Conservation (phyloP, 2,797 vertebrate genomes). For the Lagorchestes hirsutus region DNA sequence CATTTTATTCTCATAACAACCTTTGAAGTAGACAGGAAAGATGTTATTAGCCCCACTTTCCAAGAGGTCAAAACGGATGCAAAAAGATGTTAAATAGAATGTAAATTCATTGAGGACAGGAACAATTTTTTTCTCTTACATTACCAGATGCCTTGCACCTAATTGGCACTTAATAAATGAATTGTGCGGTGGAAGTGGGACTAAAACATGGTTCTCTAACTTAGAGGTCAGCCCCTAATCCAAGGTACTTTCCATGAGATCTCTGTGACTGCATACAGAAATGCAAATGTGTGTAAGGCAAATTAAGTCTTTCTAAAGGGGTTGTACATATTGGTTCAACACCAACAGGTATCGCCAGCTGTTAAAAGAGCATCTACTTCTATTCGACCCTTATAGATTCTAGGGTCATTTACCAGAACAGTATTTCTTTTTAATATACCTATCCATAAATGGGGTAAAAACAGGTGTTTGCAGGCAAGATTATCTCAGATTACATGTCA, state of each 20-base stretch:
- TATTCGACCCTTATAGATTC: slow-evolving; percentile 48
- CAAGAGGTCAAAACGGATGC: background rate
- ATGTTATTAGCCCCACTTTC: background rate
- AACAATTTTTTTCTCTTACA: background rate
- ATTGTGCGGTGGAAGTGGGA: background rate
- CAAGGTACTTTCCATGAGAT: background rate
- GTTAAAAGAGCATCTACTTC: slow-evolving; percentile 27
- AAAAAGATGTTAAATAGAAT: background rate
- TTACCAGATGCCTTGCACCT: background rate
- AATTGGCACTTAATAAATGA: background rate
- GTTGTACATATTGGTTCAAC: slow-evolving; percentile 48
- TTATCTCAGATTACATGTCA: slow-evolving; percentile 63
- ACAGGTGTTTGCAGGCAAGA: slow-evolving; percentile 61
- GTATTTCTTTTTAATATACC: slow-evolving; percentile 60
- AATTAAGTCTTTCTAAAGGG: slow-evolving; percentile 54
- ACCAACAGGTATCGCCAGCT: slow-evolving; percentile 16
- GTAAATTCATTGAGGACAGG: background rate
- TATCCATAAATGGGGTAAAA: slow-evolving; percentile 72
- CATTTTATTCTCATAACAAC: slow-evolving; percentile 27
- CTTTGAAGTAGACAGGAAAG: background rate
- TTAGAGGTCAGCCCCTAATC: slow-evolving; percentile 18
- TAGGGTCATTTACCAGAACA: slow-evolving; percentile 69
- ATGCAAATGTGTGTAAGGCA: slow-evolving; percentile 18
- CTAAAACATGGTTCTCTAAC: background rate
- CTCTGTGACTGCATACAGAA: background rate